These are phyloP conservation scores for Oligia fasciuncula DNA, from an alignment of 2,888 invertebrate genomes.

Conservation along the genomic window DNA sequence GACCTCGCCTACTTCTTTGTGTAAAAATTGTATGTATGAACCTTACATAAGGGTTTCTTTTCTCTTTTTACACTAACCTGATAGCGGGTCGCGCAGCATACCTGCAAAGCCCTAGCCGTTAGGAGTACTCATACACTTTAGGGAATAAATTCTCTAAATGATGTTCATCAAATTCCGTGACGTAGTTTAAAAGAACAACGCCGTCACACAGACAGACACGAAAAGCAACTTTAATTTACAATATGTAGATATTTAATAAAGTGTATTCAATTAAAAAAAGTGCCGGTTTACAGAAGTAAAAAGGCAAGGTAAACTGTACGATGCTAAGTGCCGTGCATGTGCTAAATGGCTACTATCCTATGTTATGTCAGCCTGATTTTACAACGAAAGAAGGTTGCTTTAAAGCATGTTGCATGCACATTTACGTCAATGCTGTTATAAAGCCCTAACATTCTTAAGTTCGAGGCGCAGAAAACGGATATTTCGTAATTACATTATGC, in stretches of 20 bases:
- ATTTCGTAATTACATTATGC: constrained; percentile 23
- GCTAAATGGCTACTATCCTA: background rate
- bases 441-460: constrained; percentile 3
- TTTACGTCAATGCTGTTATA: background rate
- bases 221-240: no score
- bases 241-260: background rate
- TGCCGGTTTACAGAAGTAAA: background rate
- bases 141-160: background rate
- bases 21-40: background rate
- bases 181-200: no score
- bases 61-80: background rate
- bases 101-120: no score
- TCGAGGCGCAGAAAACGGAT: constrained; percentile 17
- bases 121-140: background rate
- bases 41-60: background rate
- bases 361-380: background rate
- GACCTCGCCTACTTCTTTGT: background rate
- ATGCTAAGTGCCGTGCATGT: background rate
- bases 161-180: background rate
- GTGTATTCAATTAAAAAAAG: background rate
- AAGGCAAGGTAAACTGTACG: background rate
- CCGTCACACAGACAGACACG: background rate
- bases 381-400: background rate
- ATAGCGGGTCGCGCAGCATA: background rate
- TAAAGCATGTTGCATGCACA: constrained; percentile 1